Evolutionary conservation across 1,140 invertebrate genomes (phyloP).

Genomic region (Ruditapes philippinarum): DNA sequence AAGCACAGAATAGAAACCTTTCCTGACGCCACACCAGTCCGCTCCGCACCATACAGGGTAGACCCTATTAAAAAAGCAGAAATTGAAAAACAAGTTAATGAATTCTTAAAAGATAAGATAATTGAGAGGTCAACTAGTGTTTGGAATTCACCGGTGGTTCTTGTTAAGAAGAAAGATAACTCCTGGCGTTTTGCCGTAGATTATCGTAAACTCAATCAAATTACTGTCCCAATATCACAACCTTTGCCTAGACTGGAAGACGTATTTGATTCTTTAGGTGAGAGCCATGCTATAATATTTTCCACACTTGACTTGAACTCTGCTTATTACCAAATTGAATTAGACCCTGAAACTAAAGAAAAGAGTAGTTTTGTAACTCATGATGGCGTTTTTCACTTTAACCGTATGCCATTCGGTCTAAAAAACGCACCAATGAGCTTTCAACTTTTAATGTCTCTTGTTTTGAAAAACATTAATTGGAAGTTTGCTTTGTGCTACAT

Average conservation of each 20-base stretch:
- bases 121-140: slow-evolving; percentile 25
- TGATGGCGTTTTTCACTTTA: slow-evolving; percentile 62
- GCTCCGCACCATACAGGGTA: slow-evolving; percentile 24
- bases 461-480: slow-evolving; percentile 54
- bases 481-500: slow-evolving; percentile 65
- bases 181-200: slow-evolving; percentile 56
- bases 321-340: slow-evolving; percentile 65
- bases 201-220: slow-evolving; percentile 60
- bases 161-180: slow-evolving; percentile 48
- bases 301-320: slow-evolving; percentile 64
- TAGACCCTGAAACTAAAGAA: slow-evolving; percentile 62
- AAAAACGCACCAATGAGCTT: slow-evolving; percentile 51
- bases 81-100: slow-evolving; percentile 43
- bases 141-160: slow-evolving; percentile 41
- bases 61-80: slow-evolving; percentile 28
- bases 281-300: slow-evolving; percentile 58
- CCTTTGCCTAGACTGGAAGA: slow-evolving; percentile 56
- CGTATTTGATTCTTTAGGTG: slow-evolving; percentile 66
- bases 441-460: slow-evolving; percentile 51
- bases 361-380: slow-evolving; percentile 69
- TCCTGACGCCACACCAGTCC: slow-evolving; percentile 39
- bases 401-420: slow-evolving; percentile 65
- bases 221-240: slow-evolving; percentile 60
- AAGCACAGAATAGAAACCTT: slow-evolving; percentile 65
- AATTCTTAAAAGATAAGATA: slow-evolving; percentile 48